A percentile compares a stretch with the other conserved stretches of the same genome.
Conservation (phyloP, 2,797 vertebrate genomes). For the Knipowitschia caucasica region DNA sequence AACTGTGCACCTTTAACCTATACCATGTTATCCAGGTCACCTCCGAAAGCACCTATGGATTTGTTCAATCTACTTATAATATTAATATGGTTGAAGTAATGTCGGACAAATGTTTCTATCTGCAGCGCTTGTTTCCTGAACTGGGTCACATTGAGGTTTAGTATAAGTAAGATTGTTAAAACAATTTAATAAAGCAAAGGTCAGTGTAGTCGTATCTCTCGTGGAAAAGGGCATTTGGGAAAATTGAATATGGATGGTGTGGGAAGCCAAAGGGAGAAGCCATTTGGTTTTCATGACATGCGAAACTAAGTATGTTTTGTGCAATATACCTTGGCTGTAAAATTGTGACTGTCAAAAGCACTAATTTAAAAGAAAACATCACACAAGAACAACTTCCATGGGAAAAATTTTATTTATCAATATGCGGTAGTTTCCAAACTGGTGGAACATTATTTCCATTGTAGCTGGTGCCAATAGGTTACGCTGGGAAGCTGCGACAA, state of each 20-base stretch:
- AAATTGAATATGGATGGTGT: neutral
- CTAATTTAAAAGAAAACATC: conserved; percentile 21
- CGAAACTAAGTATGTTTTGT: too few relatives aligned
- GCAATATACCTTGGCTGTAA: too few relatives aligned
- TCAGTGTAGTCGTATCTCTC: neutral
- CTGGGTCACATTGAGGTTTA: neutral
- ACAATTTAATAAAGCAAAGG: neutral
- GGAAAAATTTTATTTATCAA: conserved; percentile 83
- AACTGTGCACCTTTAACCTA: neutral
- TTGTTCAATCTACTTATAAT: conserved; percentile 8
- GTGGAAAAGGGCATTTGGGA: neutral
- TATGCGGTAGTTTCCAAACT: conserved; percentile 79
- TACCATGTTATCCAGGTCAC: neutral
- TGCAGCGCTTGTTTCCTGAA: neutral
- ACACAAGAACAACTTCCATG: conserved; percentile 69
- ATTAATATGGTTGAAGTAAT: neutral
- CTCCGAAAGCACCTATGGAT: conserved; percentile 1
- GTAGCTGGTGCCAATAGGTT: conserved; percentile 76
- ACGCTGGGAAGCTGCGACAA: conserved; percentile 70
- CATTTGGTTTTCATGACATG: too few relatives aligned
- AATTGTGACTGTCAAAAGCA: too few relatives aligned
- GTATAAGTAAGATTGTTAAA: neutral
- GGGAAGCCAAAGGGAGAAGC: too few relatives aligned
- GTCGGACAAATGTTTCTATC: neutral
- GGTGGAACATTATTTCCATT: conserved; percentile 75